phyloP scores from a whole-genome alignment of 2,888 invertebrate genomes.

The Leptogaster cylindrica region DNA sequence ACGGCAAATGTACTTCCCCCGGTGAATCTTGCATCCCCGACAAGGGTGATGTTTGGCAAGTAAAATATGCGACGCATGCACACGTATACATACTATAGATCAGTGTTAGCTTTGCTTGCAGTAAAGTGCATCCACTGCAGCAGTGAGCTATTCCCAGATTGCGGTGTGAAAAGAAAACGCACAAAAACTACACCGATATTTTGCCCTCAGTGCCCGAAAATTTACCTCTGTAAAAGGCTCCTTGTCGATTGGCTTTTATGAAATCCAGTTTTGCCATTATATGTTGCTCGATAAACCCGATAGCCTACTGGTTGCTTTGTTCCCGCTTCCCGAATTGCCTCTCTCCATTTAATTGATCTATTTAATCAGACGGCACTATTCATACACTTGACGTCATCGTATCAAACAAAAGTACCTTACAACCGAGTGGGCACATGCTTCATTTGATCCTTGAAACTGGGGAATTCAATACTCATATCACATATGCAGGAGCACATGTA shows the following conservation, averaged over 20 bases:
- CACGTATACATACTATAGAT: not conserved
- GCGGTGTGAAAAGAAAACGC: conserved; percentile 3
- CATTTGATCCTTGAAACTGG: no score
- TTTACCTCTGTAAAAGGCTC: conserved; percentile 8
- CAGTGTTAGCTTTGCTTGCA: conserved; percentile 11
- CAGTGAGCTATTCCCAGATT: conserved; percentile 2
- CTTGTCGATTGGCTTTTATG: conserved; percentile 15
- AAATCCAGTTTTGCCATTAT: conserved; percentile 17
- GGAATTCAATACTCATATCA: no score
- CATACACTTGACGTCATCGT: no score
- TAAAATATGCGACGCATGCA: conserved; percentile 3
- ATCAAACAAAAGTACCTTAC: no score
- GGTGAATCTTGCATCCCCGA: not conserved
- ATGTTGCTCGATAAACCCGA: conserved; percentile 14
- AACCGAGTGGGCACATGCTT: no score
- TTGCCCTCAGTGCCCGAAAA: conserved; percentile 22
- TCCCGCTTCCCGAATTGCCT: conserved; percentile 11
- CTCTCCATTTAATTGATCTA: conserved; percentile 7
- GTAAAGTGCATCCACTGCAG: conserved; percentile 27
- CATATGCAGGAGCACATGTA: no score
- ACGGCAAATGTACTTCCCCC: conserved; percentile 9
- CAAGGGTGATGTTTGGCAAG: conserved; percentile 12
- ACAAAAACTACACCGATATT: conserved; percentile 18
- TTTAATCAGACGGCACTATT: conserved; percentile 19
- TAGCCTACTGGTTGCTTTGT: conserved; percentile 18